A percentile compares a stretch with the other conserved stretches of the same genome.
Conservation (phyloP, 2,888 invertebrate genomes). For the Phytoseiulus persimilis region DNA sequence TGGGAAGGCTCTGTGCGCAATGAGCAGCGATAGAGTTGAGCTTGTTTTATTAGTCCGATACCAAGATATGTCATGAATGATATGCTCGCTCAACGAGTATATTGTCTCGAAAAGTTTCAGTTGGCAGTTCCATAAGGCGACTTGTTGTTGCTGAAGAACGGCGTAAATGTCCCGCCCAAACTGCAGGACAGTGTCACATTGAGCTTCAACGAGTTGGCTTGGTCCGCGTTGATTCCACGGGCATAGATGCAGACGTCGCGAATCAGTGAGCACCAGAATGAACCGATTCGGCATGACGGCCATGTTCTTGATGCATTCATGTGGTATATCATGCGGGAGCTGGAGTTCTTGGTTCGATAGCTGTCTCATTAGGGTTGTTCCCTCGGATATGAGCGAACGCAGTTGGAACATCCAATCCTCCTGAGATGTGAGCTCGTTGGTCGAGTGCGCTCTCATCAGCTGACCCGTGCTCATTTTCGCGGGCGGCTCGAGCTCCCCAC, state of each 20-base stretch:
- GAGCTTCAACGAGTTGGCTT: constrained; percentile 31
- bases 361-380: constrained; percentile 33
- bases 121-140: constrained; percentile 36
- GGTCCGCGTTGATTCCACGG: constrained; percentile 32
- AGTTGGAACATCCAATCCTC: constrained; percentile 37
- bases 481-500: constrained; percentile 15
- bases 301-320: constrained; percentile 24
- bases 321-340: constrained; percentile 25
- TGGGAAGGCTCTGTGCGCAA: constrained; percentile 28
- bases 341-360: constrained; percentile 35
- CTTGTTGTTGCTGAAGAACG: constrained; percentile 32
- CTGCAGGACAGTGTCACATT: constrained; percentile 26
- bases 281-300: constrained; percentile 27
- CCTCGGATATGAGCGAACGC: constrained; percentile 29
- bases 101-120: constrained; percentile 30
- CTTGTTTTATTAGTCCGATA: constrained; percentile 13
- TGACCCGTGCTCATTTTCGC: constrained; percentile 27
- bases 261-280: constrained; percentile 9
- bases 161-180: constrained; percentile 27
- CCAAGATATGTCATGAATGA: constrained; percentile 32
- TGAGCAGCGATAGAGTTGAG: constrained; percentile 20
- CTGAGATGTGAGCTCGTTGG: constrained; percentile 17
- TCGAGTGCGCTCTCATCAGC: constrained; percentile 29
- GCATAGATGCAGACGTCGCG: constrained; percentile 32
- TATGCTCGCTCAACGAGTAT: constrained; percentile 18